Evolutionary conservation across 2,888 invertebrate species (phyloP), one percentile per base, ranked within the genome.

Genomic region (Heliconius erato): DNA sequence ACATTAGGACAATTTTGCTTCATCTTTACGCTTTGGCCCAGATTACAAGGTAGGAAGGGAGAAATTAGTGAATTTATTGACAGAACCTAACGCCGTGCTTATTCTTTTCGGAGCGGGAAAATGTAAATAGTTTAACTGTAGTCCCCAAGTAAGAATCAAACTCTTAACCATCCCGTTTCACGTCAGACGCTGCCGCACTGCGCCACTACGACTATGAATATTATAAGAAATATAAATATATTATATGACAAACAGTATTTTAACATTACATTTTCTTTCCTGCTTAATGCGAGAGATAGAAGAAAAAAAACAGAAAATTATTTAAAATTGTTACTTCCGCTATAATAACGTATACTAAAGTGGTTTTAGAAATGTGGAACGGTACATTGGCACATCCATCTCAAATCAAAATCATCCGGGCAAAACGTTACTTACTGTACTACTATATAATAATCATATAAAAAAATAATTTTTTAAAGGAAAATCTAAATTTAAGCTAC

Each of bases 311-410:
- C 19, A 59, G 23, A 59, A 59, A 59, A 59, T 23, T 59, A 49
- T 16, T 49, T 49, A 19, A 16, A 49, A 49, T 16, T 49, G 7
- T 59, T 3, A 59, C 59, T 59, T 59, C 23, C 59, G 19, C 23
- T 59, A 9, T 59, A 59, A 59, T 19, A 59, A 23, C 23, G 23
- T 23, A 23, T 9, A 59, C 11, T 59, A 11, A 71, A 40, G 32
- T 40, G n/a, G 5, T 40, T 40, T 40, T 12, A 12, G 40, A n/a
- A 35, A 71, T 12, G 3, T 14, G 40, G 49, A 26, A 9, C 72
- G 72, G 72, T 72, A 72, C 40, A 44, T 71, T 71, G 26, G 71
- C 26, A 14, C 72, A 19, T 26, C 44, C 72, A 72, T 72, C 44
- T 26, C 44, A 72, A 72, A 54, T 54, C 16, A 54, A 40, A 44